These are phyloP conservation scores for Patella caerulea DNA, from an alignment of 2,888 invertebrate genomes.

Conservation along the genomic window DNA sequence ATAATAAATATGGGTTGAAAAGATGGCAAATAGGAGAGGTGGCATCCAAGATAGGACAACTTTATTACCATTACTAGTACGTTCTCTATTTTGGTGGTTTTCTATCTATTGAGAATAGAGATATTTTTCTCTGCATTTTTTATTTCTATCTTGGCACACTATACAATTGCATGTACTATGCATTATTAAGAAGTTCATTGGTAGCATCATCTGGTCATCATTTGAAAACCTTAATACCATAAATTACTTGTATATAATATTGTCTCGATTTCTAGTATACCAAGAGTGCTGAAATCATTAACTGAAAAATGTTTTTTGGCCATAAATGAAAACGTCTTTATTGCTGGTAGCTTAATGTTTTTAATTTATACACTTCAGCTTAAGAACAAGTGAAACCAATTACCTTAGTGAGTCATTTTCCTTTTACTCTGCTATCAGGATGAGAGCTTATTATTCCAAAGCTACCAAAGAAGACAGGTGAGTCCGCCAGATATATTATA, in stretches of 20 bases:
- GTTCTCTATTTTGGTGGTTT: slow-evolving; percentile 67
- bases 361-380: slow-evolving; percentile 75
- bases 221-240: no score
- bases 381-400: slow-evolving; percentile 95
- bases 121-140: background rate
- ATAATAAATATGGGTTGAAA: slow-evolving; percentile 93
- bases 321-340: no score
- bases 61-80: slow-evolving; percentile 98
- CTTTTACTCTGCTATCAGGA: slow-evolving; percentile 95
- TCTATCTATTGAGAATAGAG: no score
- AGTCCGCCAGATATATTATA: slow-evolving; percentile 27
- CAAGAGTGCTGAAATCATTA: no score
- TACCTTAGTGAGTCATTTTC: slow-evolving; percentile 96
- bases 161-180: background rate
- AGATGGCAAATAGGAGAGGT: slow-evolving; percentile 99
- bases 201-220: no score
- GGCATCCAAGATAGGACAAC: slow-evolving; percentile 97
- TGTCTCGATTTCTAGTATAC: no score
- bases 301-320: no score
- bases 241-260: no score
- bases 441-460: slow-evolving; percentile 93
- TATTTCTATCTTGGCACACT: background rate
- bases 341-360: no score
- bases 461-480: slow-evolving; percentile 92
- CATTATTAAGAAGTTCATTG: no score